These are phyloP conservation scores for Drosophila asahinai DNA, from an alignment of 1,140 invertebrate genomes.

Conservation along the genomic window DNA sequence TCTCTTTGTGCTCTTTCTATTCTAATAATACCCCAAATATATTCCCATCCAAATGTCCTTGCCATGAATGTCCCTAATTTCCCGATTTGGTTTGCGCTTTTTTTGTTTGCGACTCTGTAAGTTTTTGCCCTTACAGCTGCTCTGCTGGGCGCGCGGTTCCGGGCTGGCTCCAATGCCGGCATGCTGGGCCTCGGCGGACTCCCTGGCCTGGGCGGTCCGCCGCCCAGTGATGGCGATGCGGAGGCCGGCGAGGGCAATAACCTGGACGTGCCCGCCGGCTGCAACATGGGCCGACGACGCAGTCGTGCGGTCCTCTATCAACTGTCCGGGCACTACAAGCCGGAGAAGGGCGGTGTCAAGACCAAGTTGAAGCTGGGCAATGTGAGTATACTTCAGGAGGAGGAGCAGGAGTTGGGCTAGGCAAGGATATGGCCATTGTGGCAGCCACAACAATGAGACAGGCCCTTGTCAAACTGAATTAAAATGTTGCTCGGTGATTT, in stretches of 20 bases:
- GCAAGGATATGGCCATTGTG: not conserved
- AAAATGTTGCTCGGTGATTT: not conserved
- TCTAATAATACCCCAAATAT: slow-evolving; percentile 16
- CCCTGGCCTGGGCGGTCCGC: slow-evolving; percentile 89
- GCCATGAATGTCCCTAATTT: slow-evolving; percentile 6
- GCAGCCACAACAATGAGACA: slow-evolving; percentile 8
- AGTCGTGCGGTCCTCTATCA: slow-evolving; percentile 98
- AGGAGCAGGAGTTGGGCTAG: not conserved
- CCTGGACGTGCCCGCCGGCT: slow-evolving; percentile 93
- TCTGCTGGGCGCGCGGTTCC: slow-evolving; percentile 85
- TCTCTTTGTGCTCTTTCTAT: slow-evolving; percentile 79
- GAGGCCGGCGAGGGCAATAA: slow-evolving; percentile 90
- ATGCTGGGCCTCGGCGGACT: slow-evolving; percentile 89
- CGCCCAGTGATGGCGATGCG: slow-evolving; percentile 86
- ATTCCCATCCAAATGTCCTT: slow-evolving; percentile 2
- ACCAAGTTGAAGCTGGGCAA: slow-evolving; percentile 97
- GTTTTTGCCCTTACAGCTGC: slow-evolving; percentile 85
- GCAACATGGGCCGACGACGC: slow-evolving; percentile 94
- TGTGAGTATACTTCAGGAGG: slow-evolving; percentile 89
- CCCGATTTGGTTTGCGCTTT: slow-evolving; percentile 37
- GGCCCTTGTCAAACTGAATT: slow-evolving; percentile 46
- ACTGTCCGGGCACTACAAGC: slow-evolving; percentile 97
- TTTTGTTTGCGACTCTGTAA: slow-evolving; percentile 80
- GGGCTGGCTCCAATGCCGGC: slow-evolving; percentile 89
- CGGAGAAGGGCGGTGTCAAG: slow-evolving; percentile 92